A percentile compares a stretch with the other conserved stretches of the same genome.
Conservation (phyloP, 2,888 invertebrate species). For the Parnassius mnemosyne region DNA sequence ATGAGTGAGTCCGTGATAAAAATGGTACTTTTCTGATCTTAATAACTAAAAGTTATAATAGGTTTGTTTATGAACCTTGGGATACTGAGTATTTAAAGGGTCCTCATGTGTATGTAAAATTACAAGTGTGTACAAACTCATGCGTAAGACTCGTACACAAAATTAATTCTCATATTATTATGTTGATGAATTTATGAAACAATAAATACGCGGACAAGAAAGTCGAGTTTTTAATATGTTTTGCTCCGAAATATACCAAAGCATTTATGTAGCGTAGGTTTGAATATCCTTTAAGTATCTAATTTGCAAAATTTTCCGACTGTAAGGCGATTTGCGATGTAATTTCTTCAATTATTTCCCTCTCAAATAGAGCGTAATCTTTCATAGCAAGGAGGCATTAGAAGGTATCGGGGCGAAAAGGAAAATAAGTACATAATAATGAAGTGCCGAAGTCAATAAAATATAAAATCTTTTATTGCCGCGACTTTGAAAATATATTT, state of each 20-base stretch:
- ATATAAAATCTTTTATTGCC: constrained; percentile 34
- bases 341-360: constrained; percentile 70
- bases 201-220: neutral
- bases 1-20: too few relatives aligned
- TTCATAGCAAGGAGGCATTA: constrained; percentile 55
- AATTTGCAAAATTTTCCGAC: constrained; percentile 62
- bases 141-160: too few relatives aligned
- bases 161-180: too few relatives aligned
- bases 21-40: too few relatives aligned
- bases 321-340: constrained; percentile 63
- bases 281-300: constrained; percentile 65
- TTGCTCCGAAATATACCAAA: constrained; percentile 3
- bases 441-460: constrained; percentile 56
- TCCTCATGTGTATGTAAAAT: too few relatives aligned
- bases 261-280: constrained; percentile 22
- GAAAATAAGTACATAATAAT: constrained; percentile 69
- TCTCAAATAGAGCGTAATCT: constrained; percentile 64
- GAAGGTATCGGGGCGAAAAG: constrained; percentile 50
- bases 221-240: neutral
- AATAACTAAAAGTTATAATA: too few relatives aligned
- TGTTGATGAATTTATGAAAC: too few relatives aligned
- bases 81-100: too few relatives aligned
- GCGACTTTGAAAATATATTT: neutral
- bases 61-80: too few relatives aligned
- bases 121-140: too few relatives aligned